Conservation (phyloP, 2,888 invertebrate species). For the Metopia argyrocephala region DNA sequence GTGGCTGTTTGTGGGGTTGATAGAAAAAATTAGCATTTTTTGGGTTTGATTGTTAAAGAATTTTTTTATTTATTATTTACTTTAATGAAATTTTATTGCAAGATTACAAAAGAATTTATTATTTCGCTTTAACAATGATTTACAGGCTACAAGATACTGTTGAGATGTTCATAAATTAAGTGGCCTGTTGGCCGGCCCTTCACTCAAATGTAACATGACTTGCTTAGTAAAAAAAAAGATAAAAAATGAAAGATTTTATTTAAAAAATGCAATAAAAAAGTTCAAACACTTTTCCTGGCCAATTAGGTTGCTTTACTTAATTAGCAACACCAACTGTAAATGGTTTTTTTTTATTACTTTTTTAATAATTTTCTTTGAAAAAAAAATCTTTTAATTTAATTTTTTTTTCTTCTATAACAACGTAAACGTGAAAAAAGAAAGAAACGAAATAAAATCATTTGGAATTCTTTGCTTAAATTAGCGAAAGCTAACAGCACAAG, state of each 20-base stretch:
- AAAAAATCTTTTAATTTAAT: slow-evolving; percentile 51
- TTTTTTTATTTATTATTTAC: slow-evolving; percentile 6
- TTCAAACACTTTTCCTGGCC: slow-evolving; percentile 51
- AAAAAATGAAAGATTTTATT: slow-evolving; percentile 1
- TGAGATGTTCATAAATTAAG: slow-evolving; percentile 39
- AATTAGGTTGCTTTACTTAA: slow-evolving; percentile 60
- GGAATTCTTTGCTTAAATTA: slow-evolving; percentile 62
- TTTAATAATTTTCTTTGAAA: slow-evolving; percentile 2
- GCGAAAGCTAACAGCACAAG: slow-evolving; percentile 55
- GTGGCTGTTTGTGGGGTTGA: neutral
- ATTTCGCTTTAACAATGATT: slow-evolving; percentile 27
- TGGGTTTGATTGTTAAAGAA: slow-evolving; percentile 32
- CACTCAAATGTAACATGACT: neutral
- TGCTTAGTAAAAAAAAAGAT: neutral
- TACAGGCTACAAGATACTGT: slow-evolving; percentile 3
- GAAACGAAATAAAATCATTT: slow-evolving; percentile 49
- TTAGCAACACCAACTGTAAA: slow-evolving; percentile 52
- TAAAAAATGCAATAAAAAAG: slow-evolving; percentile 31
- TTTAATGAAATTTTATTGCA: slow-evolving; percentile 36
- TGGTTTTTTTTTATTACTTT: slow-evolving; percentile 7
- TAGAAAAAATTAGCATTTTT: slow-evolving; percentile 34
- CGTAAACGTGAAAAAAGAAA: too few relatives aligned
- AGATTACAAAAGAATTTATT: neutral
- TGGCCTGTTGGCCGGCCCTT: slow-evolving; percentile 34
- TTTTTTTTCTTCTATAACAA: slow-evolving; percentile 10